phyloP scores from a whole-genome alignment of 2,888 invertebrate species.

The Oligia fasciuncula region DNA sequence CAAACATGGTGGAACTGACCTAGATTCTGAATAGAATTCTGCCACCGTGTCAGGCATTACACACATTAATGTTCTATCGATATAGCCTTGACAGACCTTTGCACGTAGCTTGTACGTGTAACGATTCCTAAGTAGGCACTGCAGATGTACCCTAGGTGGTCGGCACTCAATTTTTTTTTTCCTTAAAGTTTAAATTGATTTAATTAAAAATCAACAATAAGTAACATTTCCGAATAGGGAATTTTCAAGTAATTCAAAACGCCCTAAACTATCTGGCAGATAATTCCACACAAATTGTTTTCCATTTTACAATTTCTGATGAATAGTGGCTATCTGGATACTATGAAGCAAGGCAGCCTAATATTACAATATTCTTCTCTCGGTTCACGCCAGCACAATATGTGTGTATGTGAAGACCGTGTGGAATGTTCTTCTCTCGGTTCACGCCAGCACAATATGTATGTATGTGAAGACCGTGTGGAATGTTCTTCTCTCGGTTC shows the following conservation, averaged over 20 bases:
- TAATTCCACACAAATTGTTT: not conserved
- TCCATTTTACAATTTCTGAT: not conserved
- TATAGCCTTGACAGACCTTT: not conserved
- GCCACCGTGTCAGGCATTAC: too few relatives aligned
- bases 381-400: not conserved
- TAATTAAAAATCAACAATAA: too few relatives aligned
- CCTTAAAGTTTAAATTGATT: too few relatives aligned
- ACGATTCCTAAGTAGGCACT: not conserved
- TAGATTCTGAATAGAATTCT: constrained; percentile 23
- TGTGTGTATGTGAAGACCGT: too few relatives aligned
- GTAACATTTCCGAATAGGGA: too few relatives aligned
- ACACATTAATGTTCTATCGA: not conserved
- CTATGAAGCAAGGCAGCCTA: not conserved
- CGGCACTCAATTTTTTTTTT: too few relatives aligned
- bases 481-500: not conserved
- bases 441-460: not conserved
- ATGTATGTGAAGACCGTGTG: not conserved
- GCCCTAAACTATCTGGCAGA: too few relatives aligned
- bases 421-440: too few relatives aligned
- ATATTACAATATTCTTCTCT: not conserved
- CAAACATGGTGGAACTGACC: constrained; percentile 30
- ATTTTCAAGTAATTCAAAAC: too few relatives aligned
- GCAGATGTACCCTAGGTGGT: not conserved
- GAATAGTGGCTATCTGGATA: not conserved
- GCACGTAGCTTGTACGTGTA: not conserved